Percentiles rank a stretch among this genome's conserved stretches.
These are phyloP conservation scores for Aporophyla nigra DNA, from an alignment of 2,888 invertebrate genomes.

Conservation along the genomic window DNA sequence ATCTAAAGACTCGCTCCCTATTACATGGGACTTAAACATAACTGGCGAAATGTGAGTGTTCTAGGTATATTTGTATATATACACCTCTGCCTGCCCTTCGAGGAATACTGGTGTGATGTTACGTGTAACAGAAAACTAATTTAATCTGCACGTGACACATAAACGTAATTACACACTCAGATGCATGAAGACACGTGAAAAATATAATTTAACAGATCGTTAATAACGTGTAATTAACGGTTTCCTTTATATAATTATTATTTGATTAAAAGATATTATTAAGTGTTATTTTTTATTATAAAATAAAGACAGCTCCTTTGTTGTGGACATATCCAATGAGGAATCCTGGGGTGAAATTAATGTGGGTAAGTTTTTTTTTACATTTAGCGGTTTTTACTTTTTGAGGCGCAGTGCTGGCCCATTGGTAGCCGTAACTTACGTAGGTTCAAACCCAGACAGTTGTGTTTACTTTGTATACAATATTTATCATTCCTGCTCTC, in stretches of 20 bases:
- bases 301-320: not conserved
- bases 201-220: conserved; percentile 40
- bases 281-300: not conserved
- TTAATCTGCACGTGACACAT: not conserved
- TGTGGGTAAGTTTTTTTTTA: conserved; percentile 28
- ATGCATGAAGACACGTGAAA: conserved; percentile 14
- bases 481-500: too few species aligned
- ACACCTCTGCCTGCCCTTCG: not conserved
- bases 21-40: not conserved
- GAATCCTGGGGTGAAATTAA: not conserved
- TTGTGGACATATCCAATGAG: not conserved
- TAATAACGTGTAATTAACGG: conserved; percentile 10
- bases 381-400: not conserved
- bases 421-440: too few species aligned
- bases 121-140: not conserved
- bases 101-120: not conserved
- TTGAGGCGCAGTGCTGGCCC: too few species aligned
- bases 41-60: too few species aligned
- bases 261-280: conserved; percentile 3
- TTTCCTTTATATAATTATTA: not conserved
- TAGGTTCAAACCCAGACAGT: too few species aligned
- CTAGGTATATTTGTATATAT: too few species aligned
- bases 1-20: not conserved
- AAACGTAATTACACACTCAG: not conserved
- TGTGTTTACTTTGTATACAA: too few species aligned